These are phyloP conservation scores for Zygaena filipendulae DNA, from an alignment of 2,888 invertebrate species.

Conservation along the genomic window DNA sequence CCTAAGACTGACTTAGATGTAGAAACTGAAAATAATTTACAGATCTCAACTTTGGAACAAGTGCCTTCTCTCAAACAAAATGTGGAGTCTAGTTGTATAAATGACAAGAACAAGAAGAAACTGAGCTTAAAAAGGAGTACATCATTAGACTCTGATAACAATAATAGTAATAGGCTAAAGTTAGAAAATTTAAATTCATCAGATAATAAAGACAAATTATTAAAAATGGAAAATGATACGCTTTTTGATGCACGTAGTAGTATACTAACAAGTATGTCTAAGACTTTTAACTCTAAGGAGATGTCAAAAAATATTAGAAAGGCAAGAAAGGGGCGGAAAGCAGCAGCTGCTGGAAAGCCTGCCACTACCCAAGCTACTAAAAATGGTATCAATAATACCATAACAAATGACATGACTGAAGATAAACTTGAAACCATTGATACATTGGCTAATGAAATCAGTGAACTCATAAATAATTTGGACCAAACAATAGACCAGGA, in stretches of 20 bases:
- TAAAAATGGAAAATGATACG: slow-evolving; percentile 71
- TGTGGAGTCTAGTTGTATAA: slow-evolving; percentile 39
- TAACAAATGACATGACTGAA: slow-evolving; percentile 32
- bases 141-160: slow-evolving; percentile 65
- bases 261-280: slow-evolving; percentile 65
- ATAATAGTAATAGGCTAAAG: slow-evolving; percentile 64
- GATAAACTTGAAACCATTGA: slow-evolving; percentile 53
- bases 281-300: slow-evolving; percentile 62
- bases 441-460: slow-evolving; percentile 54
- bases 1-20: slow-evolving; percentile 67
- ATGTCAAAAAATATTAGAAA: slow-evolving; percentile 58
- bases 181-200: slow-evolving; percentile 56
- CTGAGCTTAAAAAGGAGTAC: slow-evolving; percentile 65
- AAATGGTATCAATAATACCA: slow-evolving; percentile 24
- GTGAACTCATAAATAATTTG: slow-evolving; percentile 52
- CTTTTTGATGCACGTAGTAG: slow-evolving; percentile 60
- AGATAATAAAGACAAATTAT: slow-evolving; percentile 69
- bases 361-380: slow-evolving; percentile 20
- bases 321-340: slow-evolving; percentile 55
- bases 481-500: slow-evolving; percentile 53
- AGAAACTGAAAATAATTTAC: slow-evolving; percentile 66
- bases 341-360: slow-evolving; percentile 32
- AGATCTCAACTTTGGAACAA: slow-evolving; percentile 64
- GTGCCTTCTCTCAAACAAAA: slow-evolving; percentile 60
- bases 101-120: slow-evolving; percentile 48